Base-by-base conservation (phyloP, 1,140 invertebrate genomes). In the Littorina saxatilis region DNA sequence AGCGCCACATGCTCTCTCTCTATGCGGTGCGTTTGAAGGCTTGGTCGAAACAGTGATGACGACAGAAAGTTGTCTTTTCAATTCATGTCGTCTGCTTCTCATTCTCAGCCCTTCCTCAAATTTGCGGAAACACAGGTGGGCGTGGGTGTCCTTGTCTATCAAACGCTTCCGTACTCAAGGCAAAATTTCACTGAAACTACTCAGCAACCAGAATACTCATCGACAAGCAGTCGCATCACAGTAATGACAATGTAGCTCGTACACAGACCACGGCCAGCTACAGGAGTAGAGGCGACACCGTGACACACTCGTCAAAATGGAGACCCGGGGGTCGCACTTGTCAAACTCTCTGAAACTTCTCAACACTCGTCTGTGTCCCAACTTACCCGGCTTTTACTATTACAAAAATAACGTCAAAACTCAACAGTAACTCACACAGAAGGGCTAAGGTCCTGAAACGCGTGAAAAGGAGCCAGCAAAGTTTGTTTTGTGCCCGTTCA, bases 241-340 rank as follows among this genome's bases (percentile, higher is more conserved):
- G 0, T 20, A 39, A 20, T 35, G 23, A 39, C 32, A 32, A 1
- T 17, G 35, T 9, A 13, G 66, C 35, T 39, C 32, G 39, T 68
- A 23, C 13, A 17, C 17, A 68, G 11, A 13, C 61, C 23, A 27
- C 15, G 13, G 66, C 37, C 35, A 17, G 29, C 32, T 39, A 32
- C 66, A 68, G 17, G 50, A 47, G 43, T 35, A 29, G 70, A 15
- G 23, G 40, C n/a, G 70, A 47, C 70, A 52, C 39, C 70, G 43
- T 43, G 70, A 73, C 70, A 73, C 70, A 50, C 39, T 73, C 70
- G 17, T 73, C 70, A 73, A 73, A 73, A 73, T 73, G 70, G 70
- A 73, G 70, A 73, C 39, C 17, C 20, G 4, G 35, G 70, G 70
- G 70, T 73, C 70, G 70, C 70, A 73, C 70, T 73, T 73, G 43